These are phyloP conservation scores for Brachionichthys hirsutus DNA, from an alignment of 2,113 vertebrate species.

Conservation along the genomic window DNA sequence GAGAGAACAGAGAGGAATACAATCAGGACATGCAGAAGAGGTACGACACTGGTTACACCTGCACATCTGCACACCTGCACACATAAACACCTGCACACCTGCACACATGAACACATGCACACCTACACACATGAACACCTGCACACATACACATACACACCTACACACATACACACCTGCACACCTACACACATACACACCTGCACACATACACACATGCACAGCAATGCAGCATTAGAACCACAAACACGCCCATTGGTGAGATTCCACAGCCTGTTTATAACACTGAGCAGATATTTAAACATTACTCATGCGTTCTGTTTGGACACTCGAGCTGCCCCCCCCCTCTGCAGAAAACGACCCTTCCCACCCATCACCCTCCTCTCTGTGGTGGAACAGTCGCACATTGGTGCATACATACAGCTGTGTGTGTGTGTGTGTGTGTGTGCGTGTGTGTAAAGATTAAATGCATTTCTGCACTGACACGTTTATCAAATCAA, in stretches of 20 bases:
- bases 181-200: constrained; percentile 25
- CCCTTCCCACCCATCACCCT: background rate
- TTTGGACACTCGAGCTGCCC: background rate
- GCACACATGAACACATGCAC: too few species aligned
- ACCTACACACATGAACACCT: constrained; percentile 19
- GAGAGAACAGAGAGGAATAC: too few species aligned
- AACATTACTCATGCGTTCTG: constrained; percentile 2
- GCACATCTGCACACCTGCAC: constrained; percentile 21
- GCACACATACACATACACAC: constrained; percentile 19
- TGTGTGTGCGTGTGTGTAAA: background rate
- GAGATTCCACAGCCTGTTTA: constrained; percentile 3
- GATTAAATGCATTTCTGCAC: background rate
- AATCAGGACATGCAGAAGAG: constrained; percentile 16
- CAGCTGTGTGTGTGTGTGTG: background rate
- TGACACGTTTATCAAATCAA: constrained; percentile 5
- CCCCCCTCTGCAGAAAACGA: constrained; percentile 16
- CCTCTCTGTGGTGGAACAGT: background rate
- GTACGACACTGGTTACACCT: constrained; percentile 27
- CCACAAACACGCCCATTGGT: constrained; percentile 18
- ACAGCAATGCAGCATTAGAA: constrained; percentile 48
- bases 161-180: constrained; percentile 19
- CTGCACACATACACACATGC: constrained; percentile 19
- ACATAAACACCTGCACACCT: constrained; percentile 21
- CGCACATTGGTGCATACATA: constrained; percentile 16
- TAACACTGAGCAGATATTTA: background rate